Conservation (phyloP, 2,113 vertebrate species). For the Odobenus rosmarus region DNA sequence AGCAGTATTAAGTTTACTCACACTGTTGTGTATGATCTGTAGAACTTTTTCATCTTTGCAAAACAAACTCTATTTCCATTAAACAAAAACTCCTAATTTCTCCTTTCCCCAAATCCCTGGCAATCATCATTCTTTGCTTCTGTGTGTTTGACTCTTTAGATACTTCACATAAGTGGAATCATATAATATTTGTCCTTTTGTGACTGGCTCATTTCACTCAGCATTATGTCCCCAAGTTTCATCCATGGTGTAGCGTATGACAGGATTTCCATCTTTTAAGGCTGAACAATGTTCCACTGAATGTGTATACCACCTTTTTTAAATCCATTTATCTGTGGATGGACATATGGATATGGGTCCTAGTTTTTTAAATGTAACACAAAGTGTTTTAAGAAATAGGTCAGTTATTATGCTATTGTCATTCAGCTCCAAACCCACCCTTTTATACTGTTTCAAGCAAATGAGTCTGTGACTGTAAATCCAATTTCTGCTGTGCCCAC, state of each 20-base stretch:
- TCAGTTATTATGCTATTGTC: not conserved
- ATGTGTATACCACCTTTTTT: not conserved
- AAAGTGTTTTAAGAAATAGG: not conserved
- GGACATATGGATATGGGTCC: not conserved
- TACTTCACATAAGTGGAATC: not conserved
- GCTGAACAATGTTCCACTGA: not conserved
- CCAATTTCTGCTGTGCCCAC: not conserved
- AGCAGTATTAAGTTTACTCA: not conserved
- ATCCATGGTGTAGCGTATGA: not conserved
- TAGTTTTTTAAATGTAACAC: not conserved
- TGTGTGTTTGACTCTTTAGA: not conserved
- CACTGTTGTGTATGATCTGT: not conserved
- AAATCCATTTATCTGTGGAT: not conserved
- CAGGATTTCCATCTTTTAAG: not conserved
- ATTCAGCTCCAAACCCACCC: not conserved
- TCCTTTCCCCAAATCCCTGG: not conserved
- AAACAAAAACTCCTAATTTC: not conserved
- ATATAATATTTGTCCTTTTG: not conserved
- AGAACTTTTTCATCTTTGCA: not conserved
- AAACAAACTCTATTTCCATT: not conserved
- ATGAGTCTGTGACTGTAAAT: not conserved
- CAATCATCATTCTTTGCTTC: not conserved
- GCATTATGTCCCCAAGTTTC: not conserved
- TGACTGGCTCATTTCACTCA: not conserved
- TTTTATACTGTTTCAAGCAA: not conserved